These are phyloP conservation scores for Lutjanus erythropterus DNA, from an alignment of 2,113 vertebrate species.

Conservation along the genomic window DNA sequence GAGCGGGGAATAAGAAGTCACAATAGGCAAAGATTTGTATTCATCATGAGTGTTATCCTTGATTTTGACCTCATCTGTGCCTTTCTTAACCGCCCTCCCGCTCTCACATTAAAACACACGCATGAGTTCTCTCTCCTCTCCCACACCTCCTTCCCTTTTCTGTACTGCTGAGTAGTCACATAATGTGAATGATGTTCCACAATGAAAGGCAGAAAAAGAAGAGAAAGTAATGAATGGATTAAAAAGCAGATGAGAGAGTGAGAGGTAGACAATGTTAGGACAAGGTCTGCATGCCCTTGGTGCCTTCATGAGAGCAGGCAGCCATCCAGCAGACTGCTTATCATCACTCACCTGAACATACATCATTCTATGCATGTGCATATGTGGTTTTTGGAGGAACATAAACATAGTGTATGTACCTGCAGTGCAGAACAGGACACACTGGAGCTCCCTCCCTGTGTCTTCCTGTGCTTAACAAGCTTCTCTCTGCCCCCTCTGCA, in stretches of 20 bases:
- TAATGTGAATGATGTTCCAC: slow-evolving; percentile 58
- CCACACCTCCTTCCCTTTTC: slow-evolving; percentile 24
- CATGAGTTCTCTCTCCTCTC: slow-evolving; percentile 27
- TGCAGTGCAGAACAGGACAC: slow-evolving; percentile 6
- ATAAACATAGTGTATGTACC: slow-evolving; percentile 2
- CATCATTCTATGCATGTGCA: slow-evolving; percentile 1
- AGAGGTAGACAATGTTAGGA: slow-evolving; percentile 10
- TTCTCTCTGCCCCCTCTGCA: slow-evolving; percentile 30
- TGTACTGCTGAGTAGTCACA: slow-evolving; percentile 43
- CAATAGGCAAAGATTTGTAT: slow-evolving; percentile 49
- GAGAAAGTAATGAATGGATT: slow-evolving; percentile 54
- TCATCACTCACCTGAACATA: slow-evolving; percentile 36
- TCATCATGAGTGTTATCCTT: slow-evolving; percentile 47
- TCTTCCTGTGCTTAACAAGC: slow-evolving; percentile 45
- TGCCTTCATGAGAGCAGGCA: slow-evolving; percentile 44
- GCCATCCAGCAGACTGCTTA: slow-evolving; percentile 14
- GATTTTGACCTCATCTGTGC: slow-evolving; percentile 48
- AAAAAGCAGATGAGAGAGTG: slow-evolving; percentile 42
- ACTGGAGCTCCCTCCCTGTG: slow-evolving; percentile 10
- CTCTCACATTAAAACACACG: slow-evolving; percentile 53
- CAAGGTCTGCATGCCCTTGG: slow-evolving; percentile 67
- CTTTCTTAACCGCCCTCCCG: slow-evolving; percentile 21
- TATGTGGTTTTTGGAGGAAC: neutral
- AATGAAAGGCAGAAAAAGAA: slow-evolving; percentile 28
- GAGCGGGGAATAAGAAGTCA: slow-evolving; percentile 32